Base-by-base conservation (phyloP, 1,140 invertebrate genomes). In the Drosophila tani region DNA sequence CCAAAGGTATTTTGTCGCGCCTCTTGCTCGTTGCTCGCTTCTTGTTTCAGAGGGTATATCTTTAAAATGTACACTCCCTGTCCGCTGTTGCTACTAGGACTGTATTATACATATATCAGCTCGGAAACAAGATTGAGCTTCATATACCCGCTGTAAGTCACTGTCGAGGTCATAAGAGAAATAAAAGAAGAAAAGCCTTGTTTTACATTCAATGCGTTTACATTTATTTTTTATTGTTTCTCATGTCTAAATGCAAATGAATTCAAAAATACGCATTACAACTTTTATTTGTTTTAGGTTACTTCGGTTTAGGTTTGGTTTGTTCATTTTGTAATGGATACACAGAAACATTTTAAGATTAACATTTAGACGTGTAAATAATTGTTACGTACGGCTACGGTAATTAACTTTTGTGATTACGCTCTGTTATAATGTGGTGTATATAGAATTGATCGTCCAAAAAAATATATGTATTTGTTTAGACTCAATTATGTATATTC, bases 331-430 rank as follows among this genome's bases (percentile, higher is more conserved):
- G 63, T 60, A 60, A 43, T 75, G 64, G 43, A 66, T 67, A 75
- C 82, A 78, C 69, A 64, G 85, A 84, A 78, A 75, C 78, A 75
- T 79, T 53, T 79, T 79, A 60, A 21, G 69, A 79, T 84, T 75
- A 90, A 88, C 84, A 90, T 85, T 90, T 78, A 88, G 84, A 88
- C 70, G 81, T 90, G 84, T 88, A 88, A 88, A 88, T 90, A 88
- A 88, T 84, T 88, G 78, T 81, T 69, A 49, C 55, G 15, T 65
- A 60, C 53, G n/a, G 41, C 75, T 75, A 40, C 46, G 66, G 66
- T 88, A 74, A 78, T 83, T 83, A 87, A 81, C 64, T 78, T 56
- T 50, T 62, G 43, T 69, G 67, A 81, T 53, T 79, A 75, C 62
- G 68, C 64, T 64, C 60, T 35, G 55, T 40, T 75, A 29, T 40